phyloP scores from a whole-genome alignment of 2,113 vertebrate species.

The Phalacrocorax pelagicus region DNA sequence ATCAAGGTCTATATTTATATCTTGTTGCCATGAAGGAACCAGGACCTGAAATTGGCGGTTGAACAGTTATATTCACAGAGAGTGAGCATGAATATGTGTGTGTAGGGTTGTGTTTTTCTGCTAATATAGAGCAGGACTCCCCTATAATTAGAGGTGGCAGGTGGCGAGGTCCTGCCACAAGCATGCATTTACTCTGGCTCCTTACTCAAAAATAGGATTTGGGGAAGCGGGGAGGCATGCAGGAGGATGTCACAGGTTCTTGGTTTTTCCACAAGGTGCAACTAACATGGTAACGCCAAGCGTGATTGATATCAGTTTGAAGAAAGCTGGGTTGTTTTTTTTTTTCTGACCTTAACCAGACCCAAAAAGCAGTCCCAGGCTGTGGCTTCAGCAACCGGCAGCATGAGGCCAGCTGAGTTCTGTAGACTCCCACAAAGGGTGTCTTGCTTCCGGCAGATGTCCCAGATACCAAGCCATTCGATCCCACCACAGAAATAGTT shows the following conservation, averaged over 20 bases:
- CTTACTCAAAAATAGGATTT: slow-evolving; percentile 49
- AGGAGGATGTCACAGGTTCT: slow-evolving; percentile 17
- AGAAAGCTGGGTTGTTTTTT: slow-evolving; percentile 15
- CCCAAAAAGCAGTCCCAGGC: slow-evolving; percentile 63
- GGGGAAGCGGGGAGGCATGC: neutral
- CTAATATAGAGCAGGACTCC: neutral
- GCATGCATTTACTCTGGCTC: neutral
- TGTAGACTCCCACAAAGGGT: slow-evolving; percentile 86
- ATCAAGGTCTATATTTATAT: slow-evolving; percentile 19
- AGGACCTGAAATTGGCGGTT: slow-evolving; percentile 51
- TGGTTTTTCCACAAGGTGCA: slow-evolving; percentile 54
- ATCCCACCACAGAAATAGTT: slow-evolving; percentile 87
- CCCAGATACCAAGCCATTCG: slow-evolving; percentile 78
- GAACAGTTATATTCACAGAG: neutral
- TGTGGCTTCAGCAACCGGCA: slow-evolving; percentile 84
- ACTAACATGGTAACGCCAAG: slow-evolving; percentile 34
- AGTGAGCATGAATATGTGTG: neutral
- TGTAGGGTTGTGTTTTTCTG: neutral
- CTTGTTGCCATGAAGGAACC: neutral
- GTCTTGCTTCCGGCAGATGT: slow-evolving; percentile 92
- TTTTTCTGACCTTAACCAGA: slow-evolving; percentile 68
- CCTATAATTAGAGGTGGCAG: slow-evolving; percentile 68
- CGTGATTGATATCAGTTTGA: slow-evolving; percentile 68
- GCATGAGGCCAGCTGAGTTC: slow-evolving; percentile 71
- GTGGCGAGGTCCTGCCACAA: slow-evolving; percentile 56